Conservation (phyloP, 2,888 invertebrate genomes). For the Cerceris rybyensis region DNA sequence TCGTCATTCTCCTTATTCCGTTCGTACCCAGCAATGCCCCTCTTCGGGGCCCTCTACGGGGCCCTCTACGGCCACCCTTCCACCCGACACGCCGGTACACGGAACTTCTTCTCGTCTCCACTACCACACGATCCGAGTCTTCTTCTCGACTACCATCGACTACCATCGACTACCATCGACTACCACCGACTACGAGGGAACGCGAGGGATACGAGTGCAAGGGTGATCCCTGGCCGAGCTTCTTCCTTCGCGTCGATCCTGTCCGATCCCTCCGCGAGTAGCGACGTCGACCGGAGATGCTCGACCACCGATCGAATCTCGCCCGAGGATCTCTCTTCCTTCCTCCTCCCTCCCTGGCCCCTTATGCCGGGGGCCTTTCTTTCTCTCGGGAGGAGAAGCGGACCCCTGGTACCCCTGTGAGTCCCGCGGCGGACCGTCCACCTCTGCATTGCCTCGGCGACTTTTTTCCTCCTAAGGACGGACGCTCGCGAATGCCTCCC, state of each 20-base stretch:
- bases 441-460: conserved; percentile 41
- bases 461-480: conserved; percentile 44
- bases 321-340: conserved; percentile 52
- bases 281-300: conserved; percentile 13
- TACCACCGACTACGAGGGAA: neutral
- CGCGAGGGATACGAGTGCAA: conserved; percentile 15
- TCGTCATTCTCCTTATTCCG: conserved; percentile 43
- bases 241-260: conserved; percentile 32
- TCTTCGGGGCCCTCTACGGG: neutral
- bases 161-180: conserved; percentile 34
- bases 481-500: conserved; percentile 40
- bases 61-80: conserved; percentile 12
- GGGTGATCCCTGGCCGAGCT: conserved; percentile 43
- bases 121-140: conserved; percentile 48
- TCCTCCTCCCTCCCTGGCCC: conserved; percentile 31
- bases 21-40: conserved; percentile 30
- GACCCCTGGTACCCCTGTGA: conserved; percentile 35
- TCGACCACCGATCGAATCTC: conserved; percentile 60
- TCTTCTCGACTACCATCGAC: conserved; percentile 32
- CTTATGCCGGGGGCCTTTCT: conserved; percentile 31
- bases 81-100: conserved; percentile 62
- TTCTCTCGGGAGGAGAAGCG: conserved; percentile 13
- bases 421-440: conserved; percentile 27
- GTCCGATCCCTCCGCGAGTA: conserved; percentile 20
- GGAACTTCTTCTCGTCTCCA: conserved; percentile 65